These are phyloP conservation scores for Bombus cullumanus DNA, from an alignment of 1,140 invertebrate species.

Conservation along the genomic window DNA sequence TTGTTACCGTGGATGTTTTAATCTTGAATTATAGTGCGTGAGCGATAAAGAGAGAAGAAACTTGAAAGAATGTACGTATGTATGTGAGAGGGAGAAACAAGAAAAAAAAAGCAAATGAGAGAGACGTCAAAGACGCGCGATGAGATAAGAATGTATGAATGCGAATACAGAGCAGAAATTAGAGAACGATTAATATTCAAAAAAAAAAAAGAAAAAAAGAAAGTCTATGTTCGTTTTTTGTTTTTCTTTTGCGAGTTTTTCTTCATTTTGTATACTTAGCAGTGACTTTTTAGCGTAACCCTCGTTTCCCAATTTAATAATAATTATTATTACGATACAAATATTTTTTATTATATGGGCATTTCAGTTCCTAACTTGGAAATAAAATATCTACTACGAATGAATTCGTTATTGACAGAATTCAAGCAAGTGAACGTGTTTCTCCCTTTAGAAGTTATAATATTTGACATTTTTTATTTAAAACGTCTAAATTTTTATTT, in stretches of 20 bases:
- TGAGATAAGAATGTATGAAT: constrained; percentile 17
- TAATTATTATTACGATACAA: constrained; percentile 70
- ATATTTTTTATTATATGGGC: constrained; percentile 78
- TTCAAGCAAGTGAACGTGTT: background rate
- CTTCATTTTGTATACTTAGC: constrained; percentile 67
- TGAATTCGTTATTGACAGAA: constrained; percentile 41
- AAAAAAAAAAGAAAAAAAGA: constrained; percentile 10
- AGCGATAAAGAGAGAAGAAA: constrained; percentile 11
- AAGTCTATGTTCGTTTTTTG: constrained; percentile 60
- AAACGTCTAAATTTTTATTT: background rate
- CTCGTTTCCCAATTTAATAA: constrained; percentile 70
- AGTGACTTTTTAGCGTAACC: constrained; percentile 68
- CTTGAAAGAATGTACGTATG: constrained; percentile 23
- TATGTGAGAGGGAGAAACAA: constrained; percentile 14
- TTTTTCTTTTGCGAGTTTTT: constrained; percentile 62
- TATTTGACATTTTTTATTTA: background rate
- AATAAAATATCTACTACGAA: constrained; percentile 76
- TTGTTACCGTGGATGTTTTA: constrained; percentile 66
- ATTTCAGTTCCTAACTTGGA: constrained; percentile 78
- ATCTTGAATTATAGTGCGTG: constrained; percentile 55
- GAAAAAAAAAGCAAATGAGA: constrained; percentile 10
- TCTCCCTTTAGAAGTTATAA: background rate
- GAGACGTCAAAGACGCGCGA: background rate
- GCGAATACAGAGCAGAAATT: constrained; percentile 36
- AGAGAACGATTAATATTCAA: constrained; percentile 51